Evolutionary conservation across 2,797 vertebrate genomes (phyloP).

Genomic region (Pyrocephalus nanus): DNA sequence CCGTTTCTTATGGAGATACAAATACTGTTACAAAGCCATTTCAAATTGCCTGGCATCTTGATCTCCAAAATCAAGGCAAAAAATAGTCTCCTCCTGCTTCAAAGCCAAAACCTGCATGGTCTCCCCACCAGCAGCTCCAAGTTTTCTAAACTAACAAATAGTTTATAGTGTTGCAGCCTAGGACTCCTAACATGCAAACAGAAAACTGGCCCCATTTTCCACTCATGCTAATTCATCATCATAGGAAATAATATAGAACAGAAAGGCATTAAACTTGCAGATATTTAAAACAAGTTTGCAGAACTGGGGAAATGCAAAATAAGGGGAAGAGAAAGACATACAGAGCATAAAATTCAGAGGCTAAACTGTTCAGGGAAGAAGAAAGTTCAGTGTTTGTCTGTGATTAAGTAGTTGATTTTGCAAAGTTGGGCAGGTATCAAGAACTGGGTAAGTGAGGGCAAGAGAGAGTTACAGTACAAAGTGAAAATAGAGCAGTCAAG

Average conservation of each 20-base stretch:
- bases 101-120: background rate
- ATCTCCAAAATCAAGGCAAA: background rate
- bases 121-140: background rate
- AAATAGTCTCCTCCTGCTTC: background rate
- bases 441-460: conserved; percentile 55
- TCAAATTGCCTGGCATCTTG: background rate
- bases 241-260: background rate
- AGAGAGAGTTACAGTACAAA: conserved; percentile 23
- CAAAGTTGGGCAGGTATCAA: conserved; percentile 17
- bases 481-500: conserved; percentile 17
- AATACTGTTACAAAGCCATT: background rate
- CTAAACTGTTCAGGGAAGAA: conserved; percentile 8
- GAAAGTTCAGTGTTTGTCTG: conserved; percentile 15
- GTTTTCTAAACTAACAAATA: background rate
- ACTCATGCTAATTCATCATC: background rate
- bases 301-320: background rate
- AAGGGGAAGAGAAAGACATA: background rate
- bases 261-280: background rate
- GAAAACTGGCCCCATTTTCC: background rate
- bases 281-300: background rate
- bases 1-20: background rate
- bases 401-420: conserved; percentile 31
- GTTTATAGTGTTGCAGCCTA: background rate
- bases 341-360: background rate
- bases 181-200: background rate